phyloP scores from a whole-genome alignment of 2,797 vertebrate genomes.

The Gymnoscopelus braueri region DNA sequence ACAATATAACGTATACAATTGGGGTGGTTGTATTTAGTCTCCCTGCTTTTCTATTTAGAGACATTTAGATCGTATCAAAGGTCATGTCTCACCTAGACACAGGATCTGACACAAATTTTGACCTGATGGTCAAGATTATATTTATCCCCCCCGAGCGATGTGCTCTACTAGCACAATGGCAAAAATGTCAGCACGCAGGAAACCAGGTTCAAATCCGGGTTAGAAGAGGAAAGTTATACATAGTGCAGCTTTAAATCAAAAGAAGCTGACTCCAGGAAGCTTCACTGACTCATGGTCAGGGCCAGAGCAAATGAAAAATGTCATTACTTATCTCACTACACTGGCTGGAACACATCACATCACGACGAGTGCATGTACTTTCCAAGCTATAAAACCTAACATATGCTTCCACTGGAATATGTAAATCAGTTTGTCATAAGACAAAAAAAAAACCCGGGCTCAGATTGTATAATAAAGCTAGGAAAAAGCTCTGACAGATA shows the following conservation, averaged over 20 bases:
- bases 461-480: constrained; percentile 47
- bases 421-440: constrained; percentile 39
- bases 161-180: too few relatives aligned
- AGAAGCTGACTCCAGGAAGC: constrained; percentile 5
- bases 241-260: neutral
- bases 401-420: constrained; percentile 32
- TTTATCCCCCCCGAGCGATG: too few relatives aligned
- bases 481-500: constrained; percentile 47
- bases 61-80: too few relatives aligned
- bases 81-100: too few relatives aligned
- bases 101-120: too few relatives aligned
- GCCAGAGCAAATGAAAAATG: neutral
- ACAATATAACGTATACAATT: too few relatives aligned
- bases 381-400: constrained; percentile 34
- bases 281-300: constrained; percentile 1
- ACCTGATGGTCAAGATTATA: too few relatives aligned
- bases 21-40: too few relatives aligned
- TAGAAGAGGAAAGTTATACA: too few relatives aligned
- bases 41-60: too few relatives aligned
- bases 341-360: neutral
- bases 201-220: too few relatives aligned
- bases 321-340: neutral
- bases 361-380: constrained; percentile 15
- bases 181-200: too few relatives aligned
- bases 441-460: constrained; percentile 50